Conservation (phyloP, 2,113 vertebrate species). For the Pholis gunnellus region DNA sequence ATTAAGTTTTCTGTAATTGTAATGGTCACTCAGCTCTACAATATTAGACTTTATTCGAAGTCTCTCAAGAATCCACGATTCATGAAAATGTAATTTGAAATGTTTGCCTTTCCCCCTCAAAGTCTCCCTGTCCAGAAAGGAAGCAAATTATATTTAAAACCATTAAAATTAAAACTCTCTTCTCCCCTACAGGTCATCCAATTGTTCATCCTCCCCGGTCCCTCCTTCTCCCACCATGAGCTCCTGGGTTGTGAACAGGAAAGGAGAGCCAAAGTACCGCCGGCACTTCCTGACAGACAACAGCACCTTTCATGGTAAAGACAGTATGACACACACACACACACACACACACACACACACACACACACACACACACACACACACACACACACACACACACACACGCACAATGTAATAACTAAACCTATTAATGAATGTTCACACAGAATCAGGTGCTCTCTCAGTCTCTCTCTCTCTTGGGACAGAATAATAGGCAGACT, state of each 20-base stretch:
- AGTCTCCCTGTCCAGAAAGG: not conserved
- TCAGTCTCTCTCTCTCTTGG: no score
- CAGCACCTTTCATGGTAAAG: conserved; percentile 91
- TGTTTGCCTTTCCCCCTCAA: not conserved
- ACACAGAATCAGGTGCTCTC: not conserved
- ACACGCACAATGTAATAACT: not conserved
- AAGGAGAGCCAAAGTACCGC: conserved; percentile 88
- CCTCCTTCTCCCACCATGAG: conserved; percentile 82
- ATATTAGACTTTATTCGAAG: not conserved
- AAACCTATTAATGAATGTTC: not conserved
- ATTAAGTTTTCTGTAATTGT: not conserved
- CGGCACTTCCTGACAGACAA: conserved; percentile 96
- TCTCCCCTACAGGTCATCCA: conserved; percentile 16
- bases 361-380: not conserved
- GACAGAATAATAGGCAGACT: not conserved
- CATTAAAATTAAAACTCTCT: not conserved
- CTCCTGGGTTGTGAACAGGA: conserved; percentile 86
- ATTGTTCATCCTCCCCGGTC: not conserved
- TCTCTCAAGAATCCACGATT: not conserved
- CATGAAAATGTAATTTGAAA: not conserved
- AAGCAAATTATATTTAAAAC: not conserved
- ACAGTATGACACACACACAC: not conserved
- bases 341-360: not conserved
- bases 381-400: not conserved
- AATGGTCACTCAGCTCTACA: not conserved